Evolutionary conservation across 92 coral and sea anemone species (phyloP), one percentile per base, ranked within the genome.

Genomic region (Parazoanthus darwini): DNA sequence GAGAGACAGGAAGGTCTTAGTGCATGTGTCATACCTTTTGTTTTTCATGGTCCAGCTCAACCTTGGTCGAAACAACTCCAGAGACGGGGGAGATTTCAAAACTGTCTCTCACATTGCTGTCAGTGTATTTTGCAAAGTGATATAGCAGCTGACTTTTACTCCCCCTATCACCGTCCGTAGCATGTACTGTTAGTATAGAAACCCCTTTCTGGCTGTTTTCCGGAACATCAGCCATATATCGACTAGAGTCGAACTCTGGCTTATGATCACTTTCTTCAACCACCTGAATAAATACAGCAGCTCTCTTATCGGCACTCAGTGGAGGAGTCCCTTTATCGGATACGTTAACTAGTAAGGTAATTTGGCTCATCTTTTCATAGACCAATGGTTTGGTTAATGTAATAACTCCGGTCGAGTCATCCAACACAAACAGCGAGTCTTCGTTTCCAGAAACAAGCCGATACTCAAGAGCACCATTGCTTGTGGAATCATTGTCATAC

Each of bases 191-290:
- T 46, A 86, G 51, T 68, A 92, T 25, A 35, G 87, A 83, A 35
- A 86, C 66, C 26, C 94, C 94, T 20, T 63, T 56, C 67, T 80
- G 37, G 23, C 88, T 77, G 84, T 92, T 90, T 84, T 92, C 94
- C 66, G 51, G 72, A 43, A 92, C 79, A 25, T 73, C 78, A 37
- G 86, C 79, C 36, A 68, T 76, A 63, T 92, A 92, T 43, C 48
- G 15, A 79, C 82, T 81, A 25, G 89, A 77, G 72, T 82, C 80
- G 88, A 91, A 91, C 88, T 44, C 71, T 76, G 92, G 93, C 3
- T 18, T 25, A 78, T 86, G 87, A 79, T 87, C 91, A 39, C 90
- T 87, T 29, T 74, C 93, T 16, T 92, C 87, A 25, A 36, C 54
- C 35, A 92, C 72, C 14, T 43, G 77, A 72, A 92, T 90, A 67